Base-by-base conservation (phyloP, 2,888 invertebrate species). In the Noctuana brunneofusca region DNA sequence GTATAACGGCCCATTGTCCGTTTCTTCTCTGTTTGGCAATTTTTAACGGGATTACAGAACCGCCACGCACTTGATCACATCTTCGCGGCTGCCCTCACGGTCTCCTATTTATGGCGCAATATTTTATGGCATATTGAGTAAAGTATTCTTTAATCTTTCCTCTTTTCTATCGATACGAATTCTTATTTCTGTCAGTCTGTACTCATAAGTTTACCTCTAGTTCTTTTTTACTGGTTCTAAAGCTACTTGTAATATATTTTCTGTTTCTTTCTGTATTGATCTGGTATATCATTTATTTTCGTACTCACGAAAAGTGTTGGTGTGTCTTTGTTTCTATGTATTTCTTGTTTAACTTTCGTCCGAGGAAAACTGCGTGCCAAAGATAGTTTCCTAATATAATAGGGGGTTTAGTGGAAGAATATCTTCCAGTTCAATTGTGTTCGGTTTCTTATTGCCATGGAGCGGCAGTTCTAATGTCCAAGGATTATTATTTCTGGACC, bases 121-220 rank as follows among this genome's bases (percentile, higher is more conserved):
- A 91, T 89, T 87, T 91, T 83, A 90, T 76, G 86, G 89, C 89
- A 91, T 91, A 91, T 90, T 83, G 90, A 87, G 88, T 84, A 87
- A 89, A 91, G 89, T 89, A 86, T 83, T 79, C 87, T 89, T 89
- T 90, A 91, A 91, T 91, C 90, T 89, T 43, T 53, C 20, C 32
- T 43, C 18, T 30, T 50, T 22, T 58, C 48, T 49, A 58, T 48
- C 20, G 22, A 22, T 48, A 6, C 2, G 6, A 22, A 3, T 4
- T 6, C n/a, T 20, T 24, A n/a, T 48, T 8, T 58, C 22, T 53
- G 32, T n/a, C 32, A 14, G 22, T 58, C 30, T 18, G 58, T 53
- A 5, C 14, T 46, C 3, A 20, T 20, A 46, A 18, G 20, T n/a
- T n/a, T n/a, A n/a, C n/a, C n/a, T n/a, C n/a, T n/a, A 11, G 20